These are phyloP conservation scores for Jacana jacana DNA, from an alignment of 2,113 vertebrate species.

Conservation along the genomic window DNA sequence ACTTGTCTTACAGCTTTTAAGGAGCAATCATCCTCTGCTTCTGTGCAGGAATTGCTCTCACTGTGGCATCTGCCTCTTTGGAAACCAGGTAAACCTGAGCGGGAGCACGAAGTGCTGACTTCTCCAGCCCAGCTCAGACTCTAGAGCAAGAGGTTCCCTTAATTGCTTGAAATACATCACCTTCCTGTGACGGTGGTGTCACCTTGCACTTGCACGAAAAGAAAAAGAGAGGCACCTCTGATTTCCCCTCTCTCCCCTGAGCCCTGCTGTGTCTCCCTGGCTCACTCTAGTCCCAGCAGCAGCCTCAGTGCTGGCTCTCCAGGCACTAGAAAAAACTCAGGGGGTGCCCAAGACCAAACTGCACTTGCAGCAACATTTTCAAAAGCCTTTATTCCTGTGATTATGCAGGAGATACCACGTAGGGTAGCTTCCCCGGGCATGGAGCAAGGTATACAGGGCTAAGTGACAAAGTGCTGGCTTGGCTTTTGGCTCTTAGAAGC, in stretches of 20 bases:
- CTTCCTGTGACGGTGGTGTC: background rate
- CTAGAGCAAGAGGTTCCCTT: background rate
- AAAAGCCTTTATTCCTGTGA: background rate
- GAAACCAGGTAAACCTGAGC: background rate
- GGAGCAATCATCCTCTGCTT: background rate
- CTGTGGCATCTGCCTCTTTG: background rate
- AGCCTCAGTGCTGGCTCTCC: background rate
- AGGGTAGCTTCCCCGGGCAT: accelerated
- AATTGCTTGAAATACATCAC: constrained; percentile 24
- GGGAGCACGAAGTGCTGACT: background rate
- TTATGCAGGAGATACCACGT: accelerated
- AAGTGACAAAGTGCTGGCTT: background rate
- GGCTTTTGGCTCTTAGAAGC: background rate
- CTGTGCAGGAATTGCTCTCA: background rate
- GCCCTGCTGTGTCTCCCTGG: background rate
- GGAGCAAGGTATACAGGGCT: background rate
- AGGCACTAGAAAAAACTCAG: accelerated
- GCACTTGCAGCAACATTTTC: background rate
- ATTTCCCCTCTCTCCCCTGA: background rate
- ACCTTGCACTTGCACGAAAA: background rate
- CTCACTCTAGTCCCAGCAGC: background rate
- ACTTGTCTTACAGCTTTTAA: background rate
- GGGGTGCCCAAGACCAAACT: background rate
- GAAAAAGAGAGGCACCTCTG: background rate
- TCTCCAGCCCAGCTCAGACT: background rate